Conservation (phyloP, 2,888 invertebrate genomes). For the Caenorhabditis sp. region DNA sequence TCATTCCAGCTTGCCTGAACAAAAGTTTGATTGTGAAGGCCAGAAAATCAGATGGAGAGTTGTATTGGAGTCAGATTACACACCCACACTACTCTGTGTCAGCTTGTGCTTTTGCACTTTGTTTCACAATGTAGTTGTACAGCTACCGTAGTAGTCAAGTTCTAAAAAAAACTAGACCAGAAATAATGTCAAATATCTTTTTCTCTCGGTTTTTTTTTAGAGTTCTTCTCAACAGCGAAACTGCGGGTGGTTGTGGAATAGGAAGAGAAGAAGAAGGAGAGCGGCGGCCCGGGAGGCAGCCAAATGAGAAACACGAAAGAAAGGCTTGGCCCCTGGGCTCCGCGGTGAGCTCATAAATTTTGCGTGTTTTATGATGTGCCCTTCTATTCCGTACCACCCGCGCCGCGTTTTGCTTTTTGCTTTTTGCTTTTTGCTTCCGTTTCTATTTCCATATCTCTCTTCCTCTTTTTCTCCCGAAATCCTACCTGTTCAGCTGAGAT, state of each 20-base stretch:
- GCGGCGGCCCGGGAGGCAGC: background rate
- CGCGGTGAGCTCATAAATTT: slow-evolving; percentile 46
- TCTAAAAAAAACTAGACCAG: background rate
- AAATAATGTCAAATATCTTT: background rate
- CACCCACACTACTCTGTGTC: background rate
- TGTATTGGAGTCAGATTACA: background rate
- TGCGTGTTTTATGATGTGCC: slow-evolving; percentile 52
- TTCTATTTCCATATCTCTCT: background rate
- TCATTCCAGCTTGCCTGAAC: slow-evolving; percentile 71
- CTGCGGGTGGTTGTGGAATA: background rate
- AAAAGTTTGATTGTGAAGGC: background rate
- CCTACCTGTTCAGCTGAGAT: no score
- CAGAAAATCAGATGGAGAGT: background rate
- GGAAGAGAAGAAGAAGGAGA: background rate
- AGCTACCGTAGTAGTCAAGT: no score
- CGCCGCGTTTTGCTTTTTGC: slow-evolving; percentile 13
- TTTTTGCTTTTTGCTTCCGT: slow-evolving; percentile 12
- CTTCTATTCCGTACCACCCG: slow-evolving; percentile 32
- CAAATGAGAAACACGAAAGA: slow-evolving; percentile 36
- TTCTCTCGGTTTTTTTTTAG: background rate
- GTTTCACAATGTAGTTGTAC: background rate
- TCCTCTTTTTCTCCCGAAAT: no score
- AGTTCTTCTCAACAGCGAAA: no score
- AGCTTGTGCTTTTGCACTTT: no score
- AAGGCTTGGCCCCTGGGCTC: slow-evolving; percentile 12